phyloP scores from a whole-genome alignment of 2,113 vertebrate species.

The Oreochromis aureus region DNA sequence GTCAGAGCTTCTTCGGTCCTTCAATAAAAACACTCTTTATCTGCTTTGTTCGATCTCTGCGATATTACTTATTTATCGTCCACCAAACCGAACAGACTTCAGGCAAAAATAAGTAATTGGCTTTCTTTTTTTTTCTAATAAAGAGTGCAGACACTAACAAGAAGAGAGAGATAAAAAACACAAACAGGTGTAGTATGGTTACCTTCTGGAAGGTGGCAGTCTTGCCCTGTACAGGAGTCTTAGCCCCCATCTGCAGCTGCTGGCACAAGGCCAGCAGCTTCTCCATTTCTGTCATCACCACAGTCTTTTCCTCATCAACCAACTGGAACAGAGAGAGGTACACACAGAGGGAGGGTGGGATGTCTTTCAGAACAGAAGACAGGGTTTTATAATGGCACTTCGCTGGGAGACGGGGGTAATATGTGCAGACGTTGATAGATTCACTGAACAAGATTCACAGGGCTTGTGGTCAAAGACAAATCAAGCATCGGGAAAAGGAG shows the following conservation, averaged over 20 bases:
- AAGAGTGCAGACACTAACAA: not conserved
- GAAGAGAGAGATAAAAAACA: not conserved
- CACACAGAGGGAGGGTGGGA: not conserved
- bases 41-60: not conserved
- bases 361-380: not conserved
- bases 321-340: conserved; percentile 70
- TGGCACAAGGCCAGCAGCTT: conserved; percentile 84
- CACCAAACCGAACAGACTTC: not conserved
- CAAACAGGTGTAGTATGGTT: not conserved
- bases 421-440: not conserved
- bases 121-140: not conserved
- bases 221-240: conserved; percentile 85
- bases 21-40: not conserved
- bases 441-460: not conserved
- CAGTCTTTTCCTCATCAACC: conserved; percentile 80
- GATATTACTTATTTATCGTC: not conserved
- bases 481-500: not conserved
- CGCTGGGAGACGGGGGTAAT: not conserved
- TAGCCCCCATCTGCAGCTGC: conserved; percentile 85
- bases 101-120: not conserved
- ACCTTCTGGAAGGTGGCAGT: conserved; percentile 92
- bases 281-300: conserved; percentile 85
- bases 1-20: not conserved
- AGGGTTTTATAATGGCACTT: not conserved
- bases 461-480: not conserved